Evolutionary conservation across 1,140 invertebrate species (phyloP).

Genomic region (Drosophila trapezifrons): DNA sequence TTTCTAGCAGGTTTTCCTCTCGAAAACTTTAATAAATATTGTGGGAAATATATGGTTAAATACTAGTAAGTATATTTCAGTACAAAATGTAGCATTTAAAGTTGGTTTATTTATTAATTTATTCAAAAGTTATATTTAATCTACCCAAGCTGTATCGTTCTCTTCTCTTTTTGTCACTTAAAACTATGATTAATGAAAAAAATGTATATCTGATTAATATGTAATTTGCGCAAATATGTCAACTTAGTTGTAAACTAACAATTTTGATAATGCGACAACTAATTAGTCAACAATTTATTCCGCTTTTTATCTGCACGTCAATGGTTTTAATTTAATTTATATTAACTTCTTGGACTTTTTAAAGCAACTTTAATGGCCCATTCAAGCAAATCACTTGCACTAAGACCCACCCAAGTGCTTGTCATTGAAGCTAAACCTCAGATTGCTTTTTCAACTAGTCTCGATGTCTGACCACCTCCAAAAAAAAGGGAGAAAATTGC

Average conservation of each 20-base stretch:
- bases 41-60: not conserved
- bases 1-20: not conserved
- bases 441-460: conserved; percentile 1
- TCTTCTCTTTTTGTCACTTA: no score
- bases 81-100: not conserved
- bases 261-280: conserved; percentile 30
- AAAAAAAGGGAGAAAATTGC: conserved; percentile 7
- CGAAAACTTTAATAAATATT: not conserved
- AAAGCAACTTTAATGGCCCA: no score
- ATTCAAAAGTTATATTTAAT: not conserved
- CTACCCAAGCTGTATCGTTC: not conserved
- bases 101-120: not conserved
- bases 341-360: no score
- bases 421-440: conserved; percentile 28
- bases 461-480: conserved; percentile 18
- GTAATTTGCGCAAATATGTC: conserved; percentile 42
- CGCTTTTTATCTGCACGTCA: conserved; percentile 3
- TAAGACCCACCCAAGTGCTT: conserved; percentile 44
- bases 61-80: no score
- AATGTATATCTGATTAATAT: conserved; percentile 16
- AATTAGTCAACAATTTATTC: conserved; percentile 43
- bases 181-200: not conserved
- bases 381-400: conserved; percentile 50
- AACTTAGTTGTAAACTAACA: conserved; percentile 32
- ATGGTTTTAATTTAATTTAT: no score